These are phyloP conservation scores for Spicauda simplicius DNA, from an alignment of 2,888 invertebrate species.

Conservation along the genomic window DNA sequence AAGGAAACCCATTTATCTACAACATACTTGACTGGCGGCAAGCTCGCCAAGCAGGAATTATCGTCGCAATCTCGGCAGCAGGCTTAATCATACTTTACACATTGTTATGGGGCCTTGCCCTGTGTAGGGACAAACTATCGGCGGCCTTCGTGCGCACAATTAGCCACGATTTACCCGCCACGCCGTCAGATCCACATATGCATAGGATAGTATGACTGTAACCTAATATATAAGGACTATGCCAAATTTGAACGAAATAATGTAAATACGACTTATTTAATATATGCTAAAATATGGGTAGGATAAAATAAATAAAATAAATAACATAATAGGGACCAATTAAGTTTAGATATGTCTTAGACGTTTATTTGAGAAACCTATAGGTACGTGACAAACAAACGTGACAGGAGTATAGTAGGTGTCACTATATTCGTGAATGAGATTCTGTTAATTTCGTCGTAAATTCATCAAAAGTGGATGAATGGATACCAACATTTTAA, in stretches of 20 bases:
- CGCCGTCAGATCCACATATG: slow-evolving; percentile 54
- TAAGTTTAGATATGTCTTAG: not conserved
- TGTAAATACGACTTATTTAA: not conserved
- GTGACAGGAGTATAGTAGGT: not conserved
- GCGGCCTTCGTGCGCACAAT: slow-evolving; percentile 55
- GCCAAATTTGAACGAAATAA: slow-evolving; percentile 9
- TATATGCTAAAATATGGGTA: not conserved
- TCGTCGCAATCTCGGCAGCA: slow-evolving; percentile 55
- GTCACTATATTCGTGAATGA: not conserved
- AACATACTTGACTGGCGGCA: slow-evolving; percentile 91
- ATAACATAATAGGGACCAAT: not conserved
- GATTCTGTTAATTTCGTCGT: no score
- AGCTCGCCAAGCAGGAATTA: slow-evolving; percentile 83
- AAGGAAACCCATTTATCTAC: slow-evolving; percentile 89
- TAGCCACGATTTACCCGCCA: slow-evolving; percentile 59
- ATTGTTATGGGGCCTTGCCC: slow-evolving; percentile 57
- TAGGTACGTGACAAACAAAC: not conserved
- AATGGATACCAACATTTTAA: no score
- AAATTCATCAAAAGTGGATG: no score
- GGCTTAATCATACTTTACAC: slow-evolving; percentile 61
- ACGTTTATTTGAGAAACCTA: no score
- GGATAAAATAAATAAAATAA: not conserved
- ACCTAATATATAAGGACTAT: not conserved
- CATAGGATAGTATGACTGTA: slow-evolving; percentile 46
- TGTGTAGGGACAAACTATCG: slow-evolving; percentile 63